Evolutionary conservation across 37 sponge, comb jelly and placozoan species (phyloP), one percentile per base, ranked within the genome.

Genomic region (Hormiphora californensis): DNA sequence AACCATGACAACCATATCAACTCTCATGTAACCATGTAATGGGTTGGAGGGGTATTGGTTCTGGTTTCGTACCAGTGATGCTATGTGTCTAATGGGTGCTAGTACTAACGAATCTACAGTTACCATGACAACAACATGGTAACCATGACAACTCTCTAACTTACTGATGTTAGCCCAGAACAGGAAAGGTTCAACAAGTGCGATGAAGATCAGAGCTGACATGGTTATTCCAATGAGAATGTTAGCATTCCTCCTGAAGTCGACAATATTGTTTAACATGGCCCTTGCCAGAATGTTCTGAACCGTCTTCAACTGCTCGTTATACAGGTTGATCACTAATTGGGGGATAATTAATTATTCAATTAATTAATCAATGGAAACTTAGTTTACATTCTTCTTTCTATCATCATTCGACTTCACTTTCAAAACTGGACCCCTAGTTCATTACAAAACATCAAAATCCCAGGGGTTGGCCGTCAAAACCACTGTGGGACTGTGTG

Each of bases 141-240:
- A 49, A 49, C 15, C 12, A 49, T 17, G 15, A 17, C 9, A 17
- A 17, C 9, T 17, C 9, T 49, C 15, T 15, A 15, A 57, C 61
- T 57, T 12, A 57, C 61, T 57, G 9, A 57, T 57, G 61, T 57
- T 57, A 21, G 61, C 61, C 61, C 61, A 57, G 61, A 57, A 57
- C 4, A 57, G 61, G n/a, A 57, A 57, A 57, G 61, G 61, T 12
- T 57, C 61, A 19, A 57, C 61, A 57, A 57, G 61, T 57, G 61
- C 61, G 61, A 57, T 57, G 61, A 57, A 57, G 23, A 57, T 30
- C 27, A 57, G 61, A 5, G 61, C 61, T 5, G 61, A 57, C 61
- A 57, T 57, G 7, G 61, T 57, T 5, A 57, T 57, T 30, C 61
- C 61, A 30, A 57, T 57, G 30, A 57, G 23, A 57, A 57, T 57